Conservation (phyloP, 2,113 vertebrate genomes). For the Pseudopipra pipra region DNA sequence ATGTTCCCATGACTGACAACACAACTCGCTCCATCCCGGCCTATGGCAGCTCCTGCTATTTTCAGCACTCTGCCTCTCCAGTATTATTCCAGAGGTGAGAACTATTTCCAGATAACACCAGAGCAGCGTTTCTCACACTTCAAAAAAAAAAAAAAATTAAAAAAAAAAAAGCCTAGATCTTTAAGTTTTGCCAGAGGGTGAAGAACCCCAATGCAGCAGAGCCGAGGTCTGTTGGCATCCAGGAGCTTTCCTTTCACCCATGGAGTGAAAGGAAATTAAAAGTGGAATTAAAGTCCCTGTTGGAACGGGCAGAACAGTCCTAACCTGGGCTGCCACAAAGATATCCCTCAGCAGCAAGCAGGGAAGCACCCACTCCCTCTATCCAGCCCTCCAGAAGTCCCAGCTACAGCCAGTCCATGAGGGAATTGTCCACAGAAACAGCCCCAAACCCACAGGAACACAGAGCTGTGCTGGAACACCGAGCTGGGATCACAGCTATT, state of each 20-base stretch:
- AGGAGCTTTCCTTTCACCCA: background rate
- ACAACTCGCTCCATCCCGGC: background rate
- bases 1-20: slow-evolving; percentile 45
- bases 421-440: background rate
- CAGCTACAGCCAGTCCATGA: background rate
- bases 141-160: background rate
- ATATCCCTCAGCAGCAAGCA: background rate
- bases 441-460: background rate
- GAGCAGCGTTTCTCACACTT: background rate
- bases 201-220: background rate
- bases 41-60: slow-evolving; percentile 49
- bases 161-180: background rate
- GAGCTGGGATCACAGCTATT: rapidly evolving
- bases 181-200: background rate
- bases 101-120: background rate
- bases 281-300: background rate
- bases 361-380: background rate
- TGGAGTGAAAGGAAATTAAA: background rate
- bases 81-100: slow-evolving; percentile 2
- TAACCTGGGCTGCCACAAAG: background rate
- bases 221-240: background rate
- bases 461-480: rapidly evolving
- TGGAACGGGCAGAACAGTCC: background rate
- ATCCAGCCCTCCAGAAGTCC: background rate
- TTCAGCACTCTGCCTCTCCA: background rate